phyloP scores from a whole-genome alignment of 1,140 invertebrate genomes.

The Sminthurinus signatus region DNA sequence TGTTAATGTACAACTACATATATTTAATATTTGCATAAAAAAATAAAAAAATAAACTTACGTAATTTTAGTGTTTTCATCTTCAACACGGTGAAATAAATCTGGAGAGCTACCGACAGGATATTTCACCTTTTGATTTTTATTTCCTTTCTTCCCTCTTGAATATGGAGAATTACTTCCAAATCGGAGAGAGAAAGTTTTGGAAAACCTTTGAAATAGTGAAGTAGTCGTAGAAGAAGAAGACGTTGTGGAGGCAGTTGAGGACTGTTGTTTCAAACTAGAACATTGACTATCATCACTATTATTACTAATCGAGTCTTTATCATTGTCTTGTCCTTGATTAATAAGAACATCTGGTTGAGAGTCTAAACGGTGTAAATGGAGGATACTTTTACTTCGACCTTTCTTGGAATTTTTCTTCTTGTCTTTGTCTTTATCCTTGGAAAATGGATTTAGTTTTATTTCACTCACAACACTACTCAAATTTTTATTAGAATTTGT shows the following conservation, averaged over 20 bases:
- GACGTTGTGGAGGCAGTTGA: neutral
- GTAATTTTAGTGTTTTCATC: neutral
- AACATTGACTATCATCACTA: slow-evolving; percentile 2
- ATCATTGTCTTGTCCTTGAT: neutral
- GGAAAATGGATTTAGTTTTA: neutral
- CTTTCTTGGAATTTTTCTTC: slow-evolving; percentile 1
- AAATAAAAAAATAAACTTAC: neutral
- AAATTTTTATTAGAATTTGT: neutral
- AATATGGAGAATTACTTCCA: slow-evolving; percentile 8
- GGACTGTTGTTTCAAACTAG: no score
- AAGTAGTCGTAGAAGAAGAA: slow-evolving; percentile 1
- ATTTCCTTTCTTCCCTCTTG: neutral
- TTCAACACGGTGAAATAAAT: slow-evolving; percentile 25
- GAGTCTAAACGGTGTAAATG: slow-evolving; percentile 26
- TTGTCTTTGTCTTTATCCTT: neutral
- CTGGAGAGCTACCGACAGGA: slow-evolving; percentile 30
- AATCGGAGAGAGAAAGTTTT: slow-evolving; percentile 39
- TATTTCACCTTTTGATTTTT: slow-evolving; percentile 19
- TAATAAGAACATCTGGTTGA: neutral
- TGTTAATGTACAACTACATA: no score
- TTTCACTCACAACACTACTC: neutral
- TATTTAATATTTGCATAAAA: neutral
- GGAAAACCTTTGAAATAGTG: slow-evolving; percentile 37
- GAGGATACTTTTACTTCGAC: slow-evolving; percentile 17
- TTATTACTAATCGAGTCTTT: neutral